Evolutionary conservation across 2,113 vertebrate species (phyloP).

Genomic region (Ancistrus triradiatus): DNA sequence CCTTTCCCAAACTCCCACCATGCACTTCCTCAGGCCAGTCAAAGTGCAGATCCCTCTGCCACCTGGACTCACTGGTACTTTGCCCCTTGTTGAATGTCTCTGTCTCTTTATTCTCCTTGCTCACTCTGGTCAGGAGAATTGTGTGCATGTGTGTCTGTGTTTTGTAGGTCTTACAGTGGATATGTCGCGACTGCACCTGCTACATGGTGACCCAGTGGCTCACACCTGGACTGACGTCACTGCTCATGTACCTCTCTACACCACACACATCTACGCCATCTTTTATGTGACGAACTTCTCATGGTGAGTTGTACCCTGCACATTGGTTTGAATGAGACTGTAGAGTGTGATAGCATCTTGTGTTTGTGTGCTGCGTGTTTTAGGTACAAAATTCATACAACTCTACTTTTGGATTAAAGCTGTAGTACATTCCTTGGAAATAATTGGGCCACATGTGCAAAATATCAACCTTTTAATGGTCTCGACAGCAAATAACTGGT

Average conservation of each 20-base stretch:
- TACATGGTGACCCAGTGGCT: conserved; percentile 76
- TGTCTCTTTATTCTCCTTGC: not conserved
- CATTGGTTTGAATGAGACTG: too few species aligned
- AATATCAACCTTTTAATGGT: too few species aligned
- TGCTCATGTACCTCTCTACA: conserved; percentile 74
- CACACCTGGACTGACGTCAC: conserved; percentile 90
- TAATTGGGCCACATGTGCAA: too few species aligned
- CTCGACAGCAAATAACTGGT: too few species aligned
- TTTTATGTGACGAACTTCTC: conserved; percentile 93
- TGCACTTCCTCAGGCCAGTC: conserved; percentile 80
- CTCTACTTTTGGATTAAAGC: too few species aligned
- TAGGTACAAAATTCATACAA: too few species aligned
- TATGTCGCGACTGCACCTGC: conserved; percentile 73
- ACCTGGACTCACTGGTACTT: conserved; percentile 76
- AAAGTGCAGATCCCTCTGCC: conserved; percentile 91
- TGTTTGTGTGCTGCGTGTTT: too few species aligned
- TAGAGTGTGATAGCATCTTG: too few species aligned
- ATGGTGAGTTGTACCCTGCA: conserved; percentile 73
- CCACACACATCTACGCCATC: conserved; percentile 84
- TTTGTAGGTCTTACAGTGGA: conserved; percentile 78
- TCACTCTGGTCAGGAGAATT: not conserved
- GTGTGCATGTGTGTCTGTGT: conserved; percentile 5
- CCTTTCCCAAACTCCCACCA: conserved; percentile 76
- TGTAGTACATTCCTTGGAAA: too few species aligned
- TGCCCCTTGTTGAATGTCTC: not conserved